A percentile compares a stretch with the other conserved stretches of the same genome.
Evolutionary conservation across 1,140 invertebrate genomes (phyloP).

Genomic region (Microplitis mediator): DNA sequence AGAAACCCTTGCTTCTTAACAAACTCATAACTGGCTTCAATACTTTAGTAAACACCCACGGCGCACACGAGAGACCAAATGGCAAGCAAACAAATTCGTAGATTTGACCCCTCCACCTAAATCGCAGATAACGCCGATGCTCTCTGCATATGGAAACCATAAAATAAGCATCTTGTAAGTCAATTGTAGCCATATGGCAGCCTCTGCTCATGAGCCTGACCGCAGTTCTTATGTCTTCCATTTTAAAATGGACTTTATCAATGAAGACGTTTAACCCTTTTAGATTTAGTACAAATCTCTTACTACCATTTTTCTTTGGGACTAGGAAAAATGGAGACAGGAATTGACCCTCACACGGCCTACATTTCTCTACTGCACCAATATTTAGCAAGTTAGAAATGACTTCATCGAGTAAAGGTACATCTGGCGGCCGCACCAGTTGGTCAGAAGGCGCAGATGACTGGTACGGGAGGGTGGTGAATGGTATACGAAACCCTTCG

Average conservation of each 20-base stretch:
- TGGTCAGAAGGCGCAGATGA: background rate
- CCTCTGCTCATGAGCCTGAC: no score
- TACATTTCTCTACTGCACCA: slow-evolving; percentile 12
- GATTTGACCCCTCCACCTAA: no score
- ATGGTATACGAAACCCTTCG: slow-evolving; percentile 31
- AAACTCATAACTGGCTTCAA: no score
- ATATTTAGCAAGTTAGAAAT: background rate
- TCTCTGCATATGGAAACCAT: no score
- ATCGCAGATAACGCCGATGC: no score
- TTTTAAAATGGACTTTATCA: background rate
- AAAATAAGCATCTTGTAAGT: no score
- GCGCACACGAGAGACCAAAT: no score
- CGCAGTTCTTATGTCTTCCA: no score
- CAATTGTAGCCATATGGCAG: no score
- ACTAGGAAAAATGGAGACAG: slow-evolving; percentile 33
- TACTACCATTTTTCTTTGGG: slow-evolving; percentile 33
- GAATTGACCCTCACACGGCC: slow-evolving; percentile 17
- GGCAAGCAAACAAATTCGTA: no score
- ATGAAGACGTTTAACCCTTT: slow-evolving; percentile 35
- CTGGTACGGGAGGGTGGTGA: background rate
- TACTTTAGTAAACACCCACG: no score
- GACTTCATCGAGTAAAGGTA: background rate
- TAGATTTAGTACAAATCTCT: slow-evolving; percentile 35
- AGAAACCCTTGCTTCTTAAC: no score
- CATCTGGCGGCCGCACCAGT: background rate